Percentiles rank a stretch among this genome's conserved stretches.
These are phyloP conservation scores for Eira barbara DNA, from an alignment of 2,113 vertebrate species.

Conservation along the genomic window DNA sequence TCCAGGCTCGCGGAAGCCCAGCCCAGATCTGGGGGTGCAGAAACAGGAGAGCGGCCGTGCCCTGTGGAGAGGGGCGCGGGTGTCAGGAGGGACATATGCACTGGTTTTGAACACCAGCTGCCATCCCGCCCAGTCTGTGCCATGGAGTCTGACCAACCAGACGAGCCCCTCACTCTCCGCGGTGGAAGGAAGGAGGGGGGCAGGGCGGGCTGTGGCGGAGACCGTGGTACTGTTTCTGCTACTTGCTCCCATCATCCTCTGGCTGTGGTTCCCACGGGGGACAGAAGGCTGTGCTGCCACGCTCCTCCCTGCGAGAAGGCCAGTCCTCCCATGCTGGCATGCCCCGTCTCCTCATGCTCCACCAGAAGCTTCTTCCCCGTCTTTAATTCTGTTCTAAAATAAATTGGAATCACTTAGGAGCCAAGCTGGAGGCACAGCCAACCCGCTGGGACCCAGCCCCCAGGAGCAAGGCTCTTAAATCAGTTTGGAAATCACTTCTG, in stretches of 20 bases:
- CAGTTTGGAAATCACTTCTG: neutral
- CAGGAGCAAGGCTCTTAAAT: neutral
- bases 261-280: fast-evolving
- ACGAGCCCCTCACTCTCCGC: fast-evolving
- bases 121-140: fast-evolving
- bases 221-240: fast-evolving
- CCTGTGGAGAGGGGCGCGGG: fast-evolving
- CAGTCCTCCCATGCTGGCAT: fast-evolving
- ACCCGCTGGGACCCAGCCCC: neutral
- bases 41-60: neutral
- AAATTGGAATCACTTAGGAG: neutral
- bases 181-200: neutral
- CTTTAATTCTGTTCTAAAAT: neutral
- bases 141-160: fast-evolving
- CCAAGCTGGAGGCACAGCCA: neutral
- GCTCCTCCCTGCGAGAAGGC: fast-evolving
- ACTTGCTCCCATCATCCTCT: fast-evolving
- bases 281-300: fast-evolving
- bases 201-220: fast-evolving
- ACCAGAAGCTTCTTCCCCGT: fast-evolving
- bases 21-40: no score
- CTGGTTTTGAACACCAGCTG: neutral
- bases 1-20: no score
- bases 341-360: neutral
- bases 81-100: fast-evolving